Conservation (phyloP, 2,888 invertebrate genomes). For the Cheilosia soror region DNA sequence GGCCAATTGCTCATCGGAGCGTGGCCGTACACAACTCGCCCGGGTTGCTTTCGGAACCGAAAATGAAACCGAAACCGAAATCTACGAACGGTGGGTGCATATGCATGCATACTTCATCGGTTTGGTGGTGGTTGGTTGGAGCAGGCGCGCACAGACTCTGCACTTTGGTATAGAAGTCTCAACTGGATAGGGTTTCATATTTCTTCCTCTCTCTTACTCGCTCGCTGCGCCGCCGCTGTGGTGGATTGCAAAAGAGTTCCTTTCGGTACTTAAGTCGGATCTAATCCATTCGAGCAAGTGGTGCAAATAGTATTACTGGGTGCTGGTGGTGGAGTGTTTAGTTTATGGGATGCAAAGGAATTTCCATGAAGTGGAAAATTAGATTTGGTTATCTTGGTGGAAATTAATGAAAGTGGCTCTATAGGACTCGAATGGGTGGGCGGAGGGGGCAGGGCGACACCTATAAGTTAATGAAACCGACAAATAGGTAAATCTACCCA, state of each 20-base stretch:
- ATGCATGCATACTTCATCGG: constrained; percentile 70
- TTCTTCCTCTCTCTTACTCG: constrained; percentile 52
- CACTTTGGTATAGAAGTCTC: constrained; percentile 39
- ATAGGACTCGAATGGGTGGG: background rate
- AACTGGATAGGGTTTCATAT: constrained; percentile 73
- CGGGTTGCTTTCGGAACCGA: constrained; percentile 68
- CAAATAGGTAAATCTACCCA: constrained; percentile 16
- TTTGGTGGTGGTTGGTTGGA: constrained; percentile 27
- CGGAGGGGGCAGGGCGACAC: constrained; percentile 37
- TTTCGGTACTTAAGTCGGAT: constrained; percentile 73
- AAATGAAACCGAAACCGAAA: constrained; percentile 68
- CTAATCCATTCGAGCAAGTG: constrained; percentile 73
- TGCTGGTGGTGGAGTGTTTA: constrained; percentile 23
- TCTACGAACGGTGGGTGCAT: constrained; percentile 57
- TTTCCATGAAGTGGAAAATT: constrained; percentile 73
- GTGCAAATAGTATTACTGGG: constrained; percentile 37
- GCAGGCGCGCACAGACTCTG: constrained; percentile 1
- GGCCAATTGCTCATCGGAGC: constrained; percentile 76
- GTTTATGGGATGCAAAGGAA: constrained; percentile 70
- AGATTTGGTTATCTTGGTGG: constrained; percentile 69
- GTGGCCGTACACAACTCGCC: constrained; percentile 58
- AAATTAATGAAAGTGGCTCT: constrained; percentile 74
- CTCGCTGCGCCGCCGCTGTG: constrained; percentile 17
- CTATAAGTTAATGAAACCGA: constrained; percentile 61
- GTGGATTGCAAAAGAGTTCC: constrained; percentile 72